Percentiles rank a stretch among this genome's conserved stretches.
These are phyloP conservation scores for Mactra quadrangularis DNA, from an alignment of 1,140 invertebrate species.

Conservation along the genomic window DNA sequence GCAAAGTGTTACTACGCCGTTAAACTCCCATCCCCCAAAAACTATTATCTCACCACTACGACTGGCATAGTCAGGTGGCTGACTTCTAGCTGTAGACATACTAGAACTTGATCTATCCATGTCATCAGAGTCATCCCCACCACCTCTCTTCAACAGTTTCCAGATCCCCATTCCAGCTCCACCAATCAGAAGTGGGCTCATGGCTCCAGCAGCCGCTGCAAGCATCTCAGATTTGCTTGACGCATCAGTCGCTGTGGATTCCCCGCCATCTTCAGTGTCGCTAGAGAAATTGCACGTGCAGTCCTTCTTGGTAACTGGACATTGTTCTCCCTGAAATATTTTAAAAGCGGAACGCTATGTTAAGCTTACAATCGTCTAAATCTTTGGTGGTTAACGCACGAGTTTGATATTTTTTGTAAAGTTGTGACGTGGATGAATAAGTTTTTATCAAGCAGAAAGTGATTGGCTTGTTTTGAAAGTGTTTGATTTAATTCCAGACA, in stretches of 20 bases:
- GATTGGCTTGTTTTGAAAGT: too few species aligned
- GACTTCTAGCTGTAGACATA: not conserved
- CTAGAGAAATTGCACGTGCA: slow-evolving; percentile 49
- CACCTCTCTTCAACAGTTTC: slow-evolving; percentile 30
- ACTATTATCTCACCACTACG: slow-evolving; percentile 32
- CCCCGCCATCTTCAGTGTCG: slow-evolving; percentile 44
- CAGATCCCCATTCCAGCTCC: slow-evolving; percentile 56
- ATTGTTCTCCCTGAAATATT: slow-evolving; percentile 1
- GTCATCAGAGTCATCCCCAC: not conserved
- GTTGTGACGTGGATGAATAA: too few species aligned
- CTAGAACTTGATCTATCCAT: slow-evolving; percentile 17
- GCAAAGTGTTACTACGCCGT: too few species aligned
- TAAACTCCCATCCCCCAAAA: too few species aligned
- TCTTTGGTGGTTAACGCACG: too few species aligned
- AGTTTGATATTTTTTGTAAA: too few species aligned
- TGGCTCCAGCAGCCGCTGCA: slow-evolving; percentile 50
- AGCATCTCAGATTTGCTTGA: slow-evolving; percentile 42
- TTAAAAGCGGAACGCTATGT: too few species aligned
- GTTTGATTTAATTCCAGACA: too few species aligned
- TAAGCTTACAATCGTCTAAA: too few species aligned
- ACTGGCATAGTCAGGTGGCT: slow-evolving; percentile 45
- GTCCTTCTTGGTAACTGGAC: slow-evolving; percentile 18
- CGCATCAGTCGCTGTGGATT: not conserved
- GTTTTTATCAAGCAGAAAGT: too few species aligned
- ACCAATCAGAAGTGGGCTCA: slow-evolving; percentile 59